A percentile compares a stretch with the other conserved stretches of the same genome.
Conservation (phyloP, 2,797 vertebrate genomes). For the Sarcophilus harrisii region DNA sequence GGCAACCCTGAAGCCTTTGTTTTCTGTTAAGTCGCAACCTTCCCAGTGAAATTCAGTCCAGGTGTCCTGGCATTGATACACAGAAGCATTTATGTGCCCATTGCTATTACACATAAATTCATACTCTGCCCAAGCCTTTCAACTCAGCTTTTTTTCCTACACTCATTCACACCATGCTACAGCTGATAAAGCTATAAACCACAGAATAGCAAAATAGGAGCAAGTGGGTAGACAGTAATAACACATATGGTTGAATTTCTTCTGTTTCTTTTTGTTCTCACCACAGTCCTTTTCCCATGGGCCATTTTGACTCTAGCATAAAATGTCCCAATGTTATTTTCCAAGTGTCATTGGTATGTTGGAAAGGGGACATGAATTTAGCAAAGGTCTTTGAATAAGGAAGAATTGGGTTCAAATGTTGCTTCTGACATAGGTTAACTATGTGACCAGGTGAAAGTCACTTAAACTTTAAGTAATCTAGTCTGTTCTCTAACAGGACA, state of each 20-base stretch:
- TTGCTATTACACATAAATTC: background rate
- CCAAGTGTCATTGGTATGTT: background rate
- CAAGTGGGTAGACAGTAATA: background rate
- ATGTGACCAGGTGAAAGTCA: background rate
- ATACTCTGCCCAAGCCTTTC: background rate
- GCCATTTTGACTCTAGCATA: background rate
- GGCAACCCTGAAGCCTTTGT: background rate
- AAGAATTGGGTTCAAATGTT: background rate
- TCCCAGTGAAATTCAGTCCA: background rate
- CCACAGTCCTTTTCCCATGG: background rate
- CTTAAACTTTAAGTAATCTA: background rate
- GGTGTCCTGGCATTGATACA: background rate
- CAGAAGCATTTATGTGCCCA: background rate
- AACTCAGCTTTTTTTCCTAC: background rate
- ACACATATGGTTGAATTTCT: background rate
- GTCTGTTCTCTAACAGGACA: background rate
- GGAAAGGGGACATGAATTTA: background rate
- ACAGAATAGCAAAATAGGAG: background rate
- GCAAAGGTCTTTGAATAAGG: background rate
- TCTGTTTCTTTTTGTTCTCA: slow-evolving; percentile 4
- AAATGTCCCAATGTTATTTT: background rate
- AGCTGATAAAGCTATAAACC: background rate
- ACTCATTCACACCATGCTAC: background rate
- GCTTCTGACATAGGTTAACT: background rate
- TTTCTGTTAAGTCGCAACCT: background rate